phyloP scores from a whole-genome alignment of 2,888 invertebrate species.

The Pseudanteris insignis region DNA sequence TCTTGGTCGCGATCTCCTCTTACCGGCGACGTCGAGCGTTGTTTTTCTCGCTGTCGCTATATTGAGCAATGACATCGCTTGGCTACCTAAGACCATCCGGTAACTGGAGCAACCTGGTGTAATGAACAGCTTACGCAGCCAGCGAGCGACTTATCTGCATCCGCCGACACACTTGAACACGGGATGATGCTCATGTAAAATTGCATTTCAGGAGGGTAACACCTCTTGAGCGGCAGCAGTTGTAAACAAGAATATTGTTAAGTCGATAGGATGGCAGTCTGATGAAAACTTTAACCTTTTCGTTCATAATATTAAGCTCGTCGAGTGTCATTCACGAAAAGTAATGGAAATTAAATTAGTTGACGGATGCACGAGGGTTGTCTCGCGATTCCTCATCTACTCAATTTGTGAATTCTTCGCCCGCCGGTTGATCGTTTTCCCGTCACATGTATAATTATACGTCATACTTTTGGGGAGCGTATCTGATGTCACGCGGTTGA shows the following conservation, averaged over 20 bases:
- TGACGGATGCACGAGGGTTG: too few relatives aligned
- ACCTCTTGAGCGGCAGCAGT: slow-evolving; percentile 33
- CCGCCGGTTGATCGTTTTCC: neutral
- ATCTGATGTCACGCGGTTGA: slow-evolving; percentile 65
- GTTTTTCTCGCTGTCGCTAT: slow-evolving; percentile 58
- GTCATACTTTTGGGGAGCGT: slow-evolving; percentile 61
- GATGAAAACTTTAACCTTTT: slow-evolving; percentile 38
- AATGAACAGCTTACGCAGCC: slow-evolving; percentile 49
- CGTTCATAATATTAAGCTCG: slow-evolving; percentile 28
- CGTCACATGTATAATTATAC: slow-evolving; percentile 48
- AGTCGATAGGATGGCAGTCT: slow-evolving; percentile 33
- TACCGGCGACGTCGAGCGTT: slow-evolving; percentile 61
- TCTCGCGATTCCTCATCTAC: slow-evolving; percentile 10
- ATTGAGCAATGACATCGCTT: slow-evolving; percentile 37
- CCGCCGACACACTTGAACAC: slow-evolving; percentile 34
- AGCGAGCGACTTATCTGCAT: slow-evolving; percentile 38
- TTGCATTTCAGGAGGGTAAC: slow-evolving; percentile 46
- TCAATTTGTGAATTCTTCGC: slow-evolving; percentile 4
- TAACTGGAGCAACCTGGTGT: slow-evolving; percentile 54
- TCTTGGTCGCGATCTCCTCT: slow-evolving; percentile 35
- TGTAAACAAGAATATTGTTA: slow-evolving; percentile 39
- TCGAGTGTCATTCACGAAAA: slow-evolving; percentile 14
- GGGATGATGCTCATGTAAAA: slow-evolving; percentile 41
- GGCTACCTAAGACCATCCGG: slow-evolving; percentile 35
- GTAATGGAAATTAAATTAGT: slow-evolving; percentile 26